Percentiles rank a stretch among this genome's conserved stretches.
Conservation (phyloP, 2,113 vertebrate species). For the Amblyornis subalaris region DNA sequence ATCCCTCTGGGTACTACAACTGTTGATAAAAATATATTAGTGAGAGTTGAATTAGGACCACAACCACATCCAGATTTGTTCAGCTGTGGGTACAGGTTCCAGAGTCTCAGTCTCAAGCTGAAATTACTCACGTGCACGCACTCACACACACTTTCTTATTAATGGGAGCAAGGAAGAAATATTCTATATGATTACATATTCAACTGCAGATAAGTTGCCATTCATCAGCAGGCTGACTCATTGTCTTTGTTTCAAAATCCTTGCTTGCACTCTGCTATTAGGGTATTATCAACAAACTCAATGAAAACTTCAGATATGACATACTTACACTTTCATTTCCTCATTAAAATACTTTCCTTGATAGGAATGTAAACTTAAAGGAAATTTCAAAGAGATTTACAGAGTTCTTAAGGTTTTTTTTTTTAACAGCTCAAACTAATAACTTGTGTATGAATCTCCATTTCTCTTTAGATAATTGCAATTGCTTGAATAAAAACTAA, state of each 20-base stretch:
- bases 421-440: not conserved
- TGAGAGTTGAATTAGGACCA: not conserved
- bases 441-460: not conserved
- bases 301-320: not conserved
- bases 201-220: not conserved
- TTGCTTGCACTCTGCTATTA: not conserved
- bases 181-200: not conserved
- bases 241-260: not conserved
- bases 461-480: conserved; percentile 20
- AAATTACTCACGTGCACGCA: accelerated
- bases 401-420: not conserved
- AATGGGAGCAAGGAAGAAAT: not conserved
- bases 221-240: not conserved
- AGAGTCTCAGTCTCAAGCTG: not conserved
- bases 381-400: conserved; percentile 32
- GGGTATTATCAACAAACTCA: not conserved
- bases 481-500: conserved; percentile 39
- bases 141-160: not conserved
- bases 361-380: not conserved
- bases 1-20: not conserved
- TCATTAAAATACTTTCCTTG: conserved; percentile 29
- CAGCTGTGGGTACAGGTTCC: not conserved
- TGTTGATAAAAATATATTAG: not conserved
- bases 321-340: conserved; percentile 11
- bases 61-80: not conserved